Evolutionary conservation across 2,797 vertebrate species (phyloP), one percentile per base, ranked within the genome.

Genomic region (Neosilurus hyrtlii): DNA sequence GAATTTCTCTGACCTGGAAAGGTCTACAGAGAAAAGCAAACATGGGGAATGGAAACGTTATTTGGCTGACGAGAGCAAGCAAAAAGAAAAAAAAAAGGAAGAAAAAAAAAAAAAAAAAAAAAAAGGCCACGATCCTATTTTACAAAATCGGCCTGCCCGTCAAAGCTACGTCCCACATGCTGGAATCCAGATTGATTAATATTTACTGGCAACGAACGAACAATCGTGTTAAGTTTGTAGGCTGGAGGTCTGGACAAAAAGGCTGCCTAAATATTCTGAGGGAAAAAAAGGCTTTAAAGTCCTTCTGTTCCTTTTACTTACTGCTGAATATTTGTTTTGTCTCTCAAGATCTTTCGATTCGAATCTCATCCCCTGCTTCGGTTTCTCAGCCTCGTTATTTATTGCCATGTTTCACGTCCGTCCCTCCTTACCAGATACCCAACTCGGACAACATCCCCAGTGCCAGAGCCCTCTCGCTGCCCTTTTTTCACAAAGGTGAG

Each of bases 151-250:
- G 83, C 59, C 75, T 74, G 84, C 79, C 81, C 54, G 87, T 88
- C 85, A 87, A 83, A 81, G 85, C 84, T 66, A 67, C 70, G 76
- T 86, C 86, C 82, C 81, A 84, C 86, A 86, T 78, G 78, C 72
- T 76, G 70, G 79, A 81, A 78, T 57, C 77, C 10, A 62, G 85
- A 84, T 79, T 88, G 83, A 83, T 81, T 87, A 88, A 89, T 86
- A 86, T 87, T 82, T 26, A 30, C 72, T 72, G 51, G 80, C 61
- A 79, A 80, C 30, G 67, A 79, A 30, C 49, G 59, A 76, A 81
- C 79, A 62, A 76, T 65, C 73, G 83, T 79, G 84, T 83, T 84
- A 83, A 83, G 82, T 62, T 84, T 57, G 54, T 79, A 68, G 82
- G 84, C 80, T 82, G 79, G 71, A 80, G 68, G 43, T 56, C 80